Percentiles rank a stretch among this genome's conserved stretches.
Evolutionary conservation across 2,888 invertebrate genomes (phyloP).

Genomic region (Neoitamus cyanurus): DNA sequence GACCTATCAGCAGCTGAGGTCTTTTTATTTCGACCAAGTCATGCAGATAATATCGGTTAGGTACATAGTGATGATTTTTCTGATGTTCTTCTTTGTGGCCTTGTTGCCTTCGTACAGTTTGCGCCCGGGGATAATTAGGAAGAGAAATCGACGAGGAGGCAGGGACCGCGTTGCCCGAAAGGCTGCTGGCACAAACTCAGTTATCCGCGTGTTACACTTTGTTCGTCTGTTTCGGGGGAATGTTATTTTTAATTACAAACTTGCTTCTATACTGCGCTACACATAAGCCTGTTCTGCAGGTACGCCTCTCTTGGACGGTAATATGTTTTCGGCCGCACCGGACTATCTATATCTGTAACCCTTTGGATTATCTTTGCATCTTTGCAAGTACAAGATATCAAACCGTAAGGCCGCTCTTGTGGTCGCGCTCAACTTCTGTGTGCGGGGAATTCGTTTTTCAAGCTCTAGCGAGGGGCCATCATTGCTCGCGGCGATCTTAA

Average conservation of each 20-base stretch:
- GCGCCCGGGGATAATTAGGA: constrained; percentile 31
- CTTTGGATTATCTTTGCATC: not conserved
- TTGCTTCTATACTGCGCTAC: constrained; percentile 41
- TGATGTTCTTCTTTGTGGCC: not conserved
- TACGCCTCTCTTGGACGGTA: not conserved
- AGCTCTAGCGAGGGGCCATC: not conserved
- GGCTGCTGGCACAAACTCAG: not conserved
- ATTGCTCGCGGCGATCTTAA: constrained; percentile 44
- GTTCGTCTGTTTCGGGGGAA: constrained; percentile 49
- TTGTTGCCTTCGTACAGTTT: not conserved
- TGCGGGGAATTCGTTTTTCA: not conserved
- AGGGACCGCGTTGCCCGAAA: not conserved
- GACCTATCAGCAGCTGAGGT: constrained; percentile 46
- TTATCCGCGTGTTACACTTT: constrained; percentile 43
- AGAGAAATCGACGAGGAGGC: not conserved
- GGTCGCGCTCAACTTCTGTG: not conserved
- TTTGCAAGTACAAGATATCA: not conserved
- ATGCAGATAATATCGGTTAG: constrained; percentile 34
- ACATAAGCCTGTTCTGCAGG: constrained; percentile 3
- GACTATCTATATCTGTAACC: not conserved
- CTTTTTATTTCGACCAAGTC: constrained; percentile 36
- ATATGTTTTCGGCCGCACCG: not conserved
- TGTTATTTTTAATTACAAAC: constrained; percentile 52
- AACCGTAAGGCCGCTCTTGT: not conserved
- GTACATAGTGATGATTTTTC: not conserved